These are phyloP conservation scores for Anoplopoma fimbria DNA, from an alignment of 2,113 vertebrate genomes.

Conservation along the genomic window DNA sequence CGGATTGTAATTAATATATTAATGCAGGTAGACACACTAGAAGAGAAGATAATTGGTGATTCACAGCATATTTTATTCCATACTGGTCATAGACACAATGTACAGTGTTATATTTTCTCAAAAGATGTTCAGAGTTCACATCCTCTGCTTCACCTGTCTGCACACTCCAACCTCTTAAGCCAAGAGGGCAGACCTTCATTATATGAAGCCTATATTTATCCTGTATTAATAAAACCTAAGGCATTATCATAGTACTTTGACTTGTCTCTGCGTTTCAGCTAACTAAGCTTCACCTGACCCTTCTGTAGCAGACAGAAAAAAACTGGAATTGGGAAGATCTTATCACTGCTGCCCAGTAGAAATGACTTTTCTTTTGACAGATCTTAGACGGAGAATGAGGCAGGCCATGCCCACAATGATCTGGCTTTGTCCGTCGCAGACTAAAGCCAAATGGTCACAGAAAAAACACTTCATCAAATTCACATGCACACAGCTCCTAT, in stretches of 20 bases:
- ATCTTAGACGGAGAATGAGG: too few species aligned
- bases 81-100: neutral
- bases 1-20: neutral
- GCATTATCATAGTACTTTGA: neutral
- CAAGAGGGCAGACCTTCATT: neutral
- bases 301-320: too few species aligned
- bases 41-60: neutral
- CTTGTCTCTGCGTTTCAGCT: neutral
- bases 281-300: neutral
- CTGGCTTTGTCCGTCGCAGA: slow-evolving; percentile 6
- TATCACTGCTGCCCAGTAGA: too few species aligned
- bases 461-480: slow-evolving; percentile 25
- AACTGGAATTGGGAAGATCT: too few species aligned
- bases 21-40: neutral
- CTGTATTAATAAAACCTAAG: neutral
- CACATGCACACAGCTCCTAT: neutral
- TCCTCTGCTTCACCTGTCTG: neutral
- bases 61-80: neutral
- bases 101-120: neutral
- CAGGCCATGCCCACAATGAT: too few species aligned
- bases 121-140: neutral
- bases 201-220: neutral
- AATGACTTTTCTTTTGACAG: too few species aligned
- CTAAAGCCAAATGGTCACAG: neutral
- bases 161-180: neutral